Conservation (phyloP, 1,140 invertebrate species). For the Vanessa atalanta region DNA sequence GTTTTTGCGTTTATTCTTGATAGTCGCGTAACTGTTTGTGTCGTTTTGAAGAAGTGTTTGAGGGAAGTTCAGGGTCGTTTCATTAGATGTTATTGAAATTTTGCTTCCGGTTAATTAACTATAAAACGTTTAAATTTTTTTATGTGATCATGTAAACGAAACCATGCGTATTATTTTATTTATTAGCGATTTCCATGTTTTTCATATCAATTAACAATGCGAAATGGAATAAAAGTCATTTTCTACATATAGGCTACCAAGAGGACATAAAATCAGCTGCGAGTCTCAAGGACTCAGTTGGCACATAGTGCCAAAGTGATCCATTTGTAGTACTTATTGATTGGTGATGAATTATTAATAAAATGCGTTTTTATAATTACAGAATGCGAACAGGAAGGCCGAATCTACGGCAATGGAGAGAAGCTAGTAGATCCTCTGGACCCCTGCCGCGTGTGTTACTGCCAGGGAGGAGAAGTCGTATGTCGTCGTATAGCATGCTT, state of each 20-base stretch:
- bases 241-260: not conserved
- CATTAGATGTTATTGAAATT: not conserved
- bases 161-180: not conserved
- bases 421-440: conserved; percentile 85
- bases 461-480: conserved; percentile 88
- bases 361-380: conserved; percentile 40
- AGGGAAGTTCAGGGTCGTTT: too few species aligned
- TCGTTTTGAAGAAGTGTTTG: too few species aligned
- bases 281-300: not conserved
- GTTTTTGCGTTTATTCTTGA: too few species aligned
- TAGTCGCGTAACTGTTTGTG: too few species aligned
- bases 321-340: too few species aligned
- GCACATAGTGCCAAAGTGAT: too few species aligned
- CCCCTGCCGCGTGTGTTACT: conserved; percentile 89
- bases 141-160: not conserved
- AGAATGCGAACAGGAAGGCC: conserved; percentile 89
- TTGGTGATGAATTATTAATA: too few species aligned
- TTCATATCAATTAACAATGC: not conserved
- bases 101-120: not conserved
- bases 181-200: not conserved
- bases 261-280: not conserved
- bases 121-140: not conserved
- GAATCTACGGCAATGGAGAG: conserved; percentile 88
- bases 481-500: conserved; percentile 88
- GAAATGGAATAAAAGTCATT: not conserved